Base-by-base conservation (phyloP, 2,797 vertebrate species). In the Anguilla megastoma region DNA sequence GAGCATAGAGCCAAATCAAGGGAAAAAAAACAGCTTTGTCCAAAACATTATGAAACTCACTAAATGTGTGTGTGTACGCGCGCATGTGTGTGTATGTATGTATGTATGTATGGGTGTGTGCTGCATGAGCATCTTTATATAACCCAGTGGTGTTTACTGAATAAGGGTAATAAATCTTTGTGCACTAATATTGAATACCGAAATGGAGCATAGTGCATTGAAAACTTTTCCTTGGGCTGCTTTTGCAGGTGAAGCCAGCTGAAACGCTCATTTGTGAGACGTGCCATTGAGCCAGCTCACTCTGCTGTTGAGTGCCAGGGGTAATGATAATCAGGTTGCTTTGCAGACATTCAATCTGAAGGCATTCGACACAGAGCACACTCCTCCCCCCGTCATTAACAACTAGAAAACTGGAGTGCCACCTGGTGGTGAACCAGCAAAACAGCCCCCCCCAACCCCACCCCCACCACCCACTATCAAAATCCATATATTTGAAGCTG, bases 401-500 rank as follows among this genome's bases (percentile, higher is more conserved):
- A 95, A 94, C 90, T 91, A 91, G 95, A 95, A 95, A 95, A 93
- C 96, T 94, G 92, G 92, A 97, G 93, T 96, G 95, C 96, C 96
- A 96, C 95, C 96, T 93, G 93, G 95, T 96, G 96, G 94, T 66
- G 14, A 88, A 2, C 18, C 0, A 0, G 16, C 56, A 89, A 83
- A 91, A 85, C 56, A 66, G 63, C 14, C 27, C 14, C 27, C 8
- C 24, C 66, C 92, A 87, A 90, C 45, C 52, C 88, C 90, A 89
- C 14, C 27, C 12, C 27, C 66, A n/a, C 50, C 8, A 7, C 66
- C 90, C 45, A 52, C 88, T 90, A 89, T 86, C 89, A 87, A 88
- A 90, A 93, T 94, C 50, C 74, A 91, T 92, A 84, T 91, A 93
- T 92, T 95, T 88, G 88, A 89, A 87, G 88, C 87, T 91, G 93